phyloP scores from a whole-genome alignment of 2,888 invertebrate species.

The Serrognathus titanus region DNA sequence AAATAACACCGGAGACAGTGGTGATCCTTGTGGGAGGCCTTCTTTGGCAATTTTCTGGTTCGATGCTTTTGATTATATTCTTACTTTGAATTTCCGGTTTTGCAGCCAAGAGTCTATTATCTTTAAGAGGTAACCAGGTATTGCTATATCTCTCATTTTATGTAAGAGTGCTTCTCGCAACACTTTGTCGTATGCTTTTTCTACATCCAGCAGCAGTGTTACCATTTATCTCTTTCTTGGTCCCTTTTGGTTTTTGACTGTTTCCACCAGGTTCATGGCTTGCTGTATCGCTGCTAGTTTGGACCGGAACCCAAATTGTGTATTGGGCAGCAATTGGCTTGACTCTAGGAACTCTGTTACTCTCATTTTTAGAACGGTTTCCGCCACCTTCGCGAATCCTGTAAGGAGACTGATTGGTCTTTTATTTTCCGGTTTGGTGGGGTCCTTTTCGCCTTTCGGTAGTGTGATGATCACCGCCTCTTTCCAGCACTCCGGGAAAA shows the following conservation, averaged over 20 bases:
- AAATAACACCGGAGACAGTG: background rate
- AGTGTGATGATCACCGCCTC: background rate
- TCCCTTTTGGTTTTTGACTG: background rate
- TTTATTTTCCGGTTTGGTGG: background rate
- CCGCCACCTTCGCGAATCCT: background rate
- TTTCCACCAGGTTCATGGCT: background rate
- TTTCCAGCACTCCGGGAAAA: background rate
- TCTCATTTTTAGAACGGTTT: background rate
- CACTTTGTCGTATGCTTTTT: slow-evolving; percentile 1
- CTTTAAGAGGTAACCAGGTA: no score
- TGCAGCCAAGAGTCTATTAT: no score
- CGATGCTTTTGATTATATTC: no score
- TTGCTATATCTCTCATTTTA: background rate
- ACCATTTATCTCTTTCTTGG: background rate
- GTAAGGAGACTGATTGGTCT: background rate
- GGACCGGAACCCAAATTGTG: no score
- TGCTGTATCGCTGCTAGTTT: background rate
- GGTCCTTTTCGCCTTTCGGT: slow-evolving; percentile 2
- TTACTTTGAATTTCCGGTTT: no score
- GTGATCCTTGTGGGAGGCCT: background rate
- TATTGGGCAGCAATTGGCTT: no score
- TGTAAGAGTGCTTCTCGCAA: background rate
- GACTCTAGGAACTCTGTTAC: background rate
- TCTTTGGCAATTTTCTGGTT: background rate
- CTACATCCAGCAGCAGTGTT: background rate